These are phyloP conservation scores for Corella eumyota DNA, from an alignment of 23 tunicate genomes.

Conservation along the genomic window DNA sequence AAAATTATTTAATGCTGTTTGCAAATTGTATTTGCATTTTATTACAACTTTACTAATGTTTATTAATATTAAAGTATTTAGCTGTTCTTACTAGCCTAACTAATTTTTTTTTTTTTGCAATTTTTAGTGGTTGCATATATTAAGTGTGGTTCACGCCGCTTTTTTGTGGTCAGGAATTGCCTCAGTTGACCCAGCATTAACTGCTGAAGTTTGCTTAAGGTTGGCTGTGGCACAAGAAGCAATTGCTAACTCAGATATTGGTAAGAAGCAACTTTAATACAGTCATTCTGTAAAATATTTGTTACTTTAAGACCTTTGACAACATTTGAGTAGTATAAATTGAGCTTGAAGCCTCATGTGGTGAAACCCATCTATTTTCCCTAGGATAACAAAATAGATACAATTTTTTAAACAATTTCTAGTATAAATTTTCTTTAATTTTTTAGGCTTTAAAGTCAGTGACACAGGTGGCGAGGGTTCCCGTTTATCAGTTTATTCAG, in stretches of 20 bases:
- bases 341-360: too few species aligned
- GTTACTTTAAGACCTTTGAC: neutral
- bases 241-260: conserved; percentile 16
- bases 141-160: conserved; percentile 52
- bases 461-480: conserved; percentile 17
- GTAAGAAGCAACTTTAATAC: neutral
- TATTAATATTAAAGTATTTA: too few species aligned
- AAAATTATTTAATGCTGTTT: too few species aligned
- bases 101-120: too few species aligned
- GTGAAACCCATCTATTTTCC: too few species aligned
- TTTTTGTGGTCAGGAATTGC: conserved; percentile 61
- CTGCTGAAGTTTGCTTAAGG: conserved; percentile 53
- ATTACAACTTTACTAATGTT: too few species aligned
- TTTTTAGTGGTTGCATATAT: conserved; percentile 84
- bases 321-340: too few species aligned
- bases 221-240: conserved; percentile 56
- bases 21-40: too few species aligned
- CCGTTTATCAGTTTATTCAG: conserved; percentile 24
- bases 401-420: neutral
- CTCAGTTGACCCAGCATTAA: conserved; percentile 52
- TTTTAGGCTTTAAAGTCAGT: neutral
- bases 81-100: too few species aligned
- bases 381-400: neutral
- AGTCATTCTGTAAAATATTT: neutral
- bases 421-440: neutral